Percentiles rank a stretch among this genome's conserved stretches.
Evolutionary conservation across 2,113 vertebrate genomes (phyloP).

Genomic region (Centropus unirufus): DNA sequence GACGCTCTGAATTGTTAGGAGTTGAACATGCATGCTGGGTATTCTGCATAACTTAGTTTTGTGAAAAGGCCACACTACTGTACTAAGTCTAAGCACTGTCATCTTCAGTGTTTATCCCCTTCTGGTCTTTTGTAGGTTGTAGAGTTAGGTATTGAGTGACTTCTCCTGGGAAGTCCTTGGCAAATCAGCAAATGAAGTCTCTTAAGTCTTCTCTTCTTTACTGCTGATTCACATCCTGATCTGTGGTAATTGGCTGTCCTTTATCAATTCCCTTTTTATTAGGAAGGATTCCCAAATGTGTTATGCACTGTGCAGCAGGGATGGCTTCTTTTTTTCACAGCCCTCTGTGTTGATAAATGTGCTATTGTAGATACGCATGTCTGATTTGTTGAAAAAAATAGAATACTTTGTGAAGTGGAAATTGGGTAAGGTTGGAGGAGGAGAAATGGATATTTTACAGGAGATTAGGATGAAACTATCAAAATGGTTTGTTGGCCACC

Average conservation of each 20-base stretch:
- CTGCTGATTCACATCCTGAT: slow-evolving; percentile 42
- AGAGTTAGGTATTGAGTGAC: not conserved
- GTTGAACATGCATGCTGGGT: not conserved
- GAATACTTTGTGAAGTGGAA: not conserved
- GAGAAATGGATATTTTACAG: slow-evolving; percentile 18
- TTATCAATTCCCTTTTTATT: slow-evolving; percentile 56
- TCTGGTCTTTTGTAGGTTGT: not conserved
- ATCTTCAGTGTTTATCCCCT: not conserved
- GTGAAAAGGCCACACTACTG: not conserved
- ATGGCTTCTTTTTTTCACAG: slow-evolving; percentile 12
- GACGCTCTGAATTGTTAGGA: not conserved
- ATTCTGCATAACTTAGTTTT: not conserved
- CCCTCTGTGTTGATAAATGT: not conserved
- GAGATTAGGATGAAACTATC: slow-evolving; percentile 34
- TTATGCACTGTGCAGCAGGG: not conserved
- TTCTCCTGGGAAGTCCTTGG: not conserved
- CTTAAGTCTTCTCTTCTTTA: slow-evolving; percentile 22
- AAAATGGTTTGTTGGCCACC: slow-evolving; percentile 8
- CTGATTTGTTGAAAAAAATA: not conserved
- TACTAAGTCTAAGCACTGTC: not conserved
- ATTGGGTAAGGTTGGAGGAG: not conserved
- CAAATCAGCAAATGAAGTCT: slow-evolving; percentile 9
- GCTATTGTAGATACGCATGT: not conserved
- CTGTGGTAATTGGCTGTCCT: slow-evolving; percentile 22
- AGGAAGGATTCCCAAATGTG: slow-evolving; percentile 27